These are phyloP conservation scores for Atrina japonica DNA, from an alignment of 2,888 invertebrate genomes.

Conservation along the genomic window DNA sequence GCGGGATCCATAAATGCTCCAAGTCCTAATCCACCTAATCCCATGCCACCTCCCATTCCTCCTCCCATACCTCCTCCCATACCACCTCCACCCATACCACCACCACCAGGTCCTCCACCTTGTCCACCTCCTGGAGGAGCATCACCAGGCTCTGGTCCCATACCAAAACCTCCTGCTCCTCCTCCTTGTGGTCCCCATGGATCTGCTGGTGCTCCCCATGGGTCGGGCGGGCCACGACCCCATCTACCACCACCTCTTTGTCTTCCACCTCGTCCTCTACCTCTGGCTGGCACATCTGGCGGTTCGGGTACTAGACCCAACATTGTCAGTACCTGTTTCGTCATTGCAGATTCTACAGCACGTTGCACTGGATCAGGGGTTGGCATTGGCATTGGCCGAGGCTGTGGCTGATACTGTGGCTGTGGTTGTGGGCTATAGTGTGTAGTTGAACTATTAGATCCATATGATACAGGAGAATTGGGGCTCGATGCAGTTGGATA, in stretches of 20 bases:
- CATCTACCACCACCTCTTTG: slow-evolving; percentile 7
- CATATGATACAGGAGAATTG: background rate
- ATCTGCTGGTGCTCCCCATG: slow-evolving; percentile 16
- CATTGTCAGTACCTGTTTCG: slow-evolving; percentile 40
- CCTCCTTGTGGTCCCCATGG: slow-evolving; percentile 16
- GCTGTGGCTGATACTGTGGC: slow-evolving; percentile 10
- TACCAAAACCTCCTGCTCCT: slow-evolving; percentile 29
- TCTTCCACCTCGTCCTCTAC: slow-evolving; percentile 12
- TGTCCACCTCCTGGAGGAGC: slow-evolving; percentile 17
- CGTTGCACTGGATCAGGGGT: slow-evolving; percentile 35
- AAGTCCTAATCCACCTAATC: slow-evolving; percentile 12
- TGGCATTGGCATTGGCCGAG: slow-evolving; percentile 12
- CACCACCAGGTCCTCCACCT: background rate
- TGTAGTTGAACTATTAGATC: slow-evolving; percentile 3
- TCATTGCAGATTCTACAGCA: slow-evolving; percentile 39
- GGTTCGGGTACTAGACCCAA: slow-evolving; percentile 40
- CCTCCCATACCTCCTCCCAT: slow-evolving; percentile 19
- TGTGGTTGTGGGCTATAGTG: too few species aligned
- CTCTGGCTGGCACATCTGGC: slow-evolving; percentile 39
- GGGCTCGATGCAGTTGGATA: background rate
- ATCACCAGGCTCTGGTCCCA: slow-evolving; percentile 37
- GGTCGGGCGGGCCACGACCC: slow-evolving; percentile 14
- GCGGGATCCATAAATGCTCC: slow-evolving; percentile 31
- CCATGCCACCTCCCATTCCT: slow-evolving; percentile 16
- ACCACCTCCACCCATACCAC: slow-evolving; percentile 2